phyloP scores from a whole-genome alignment of 2,888 invertebrate species.

The Gibbula magus region DNA sequence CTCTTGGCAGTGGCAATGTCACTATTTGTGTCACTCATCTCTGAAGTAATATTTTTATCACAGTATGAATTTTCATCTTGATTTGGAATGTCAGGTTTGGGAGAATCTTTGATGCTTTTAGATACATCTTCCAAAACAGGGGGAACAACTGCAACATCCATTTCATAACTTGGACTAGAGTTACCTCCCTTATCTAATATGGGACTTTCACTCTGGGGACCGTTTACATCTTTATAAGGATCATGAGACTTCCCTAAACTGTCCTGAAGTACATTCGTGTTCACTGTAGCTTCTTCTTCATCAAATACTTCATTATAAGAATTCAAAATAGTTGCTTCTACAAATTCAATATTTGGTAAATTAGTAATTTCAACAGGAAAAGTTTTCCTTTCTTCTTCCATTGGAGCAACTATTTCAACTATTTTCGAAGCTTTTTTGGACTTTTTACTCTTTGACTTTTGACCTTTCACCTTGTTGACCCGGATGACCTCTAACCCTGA shows the following conservation, averaged over 20 bases:
- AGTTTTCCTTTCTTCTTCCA: background rate
- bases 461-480: constrained; percentile 42
- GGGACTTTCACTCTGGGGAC: background rate
- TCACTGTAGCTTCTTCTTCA: background rate
- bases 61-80: no score
- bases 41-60: no score
- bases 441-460: constrained; percentile 39
- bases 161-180: background rate
- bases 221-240: background rate
- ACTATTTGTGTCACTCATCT: background rate
- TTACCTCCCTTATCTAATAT: background rate
- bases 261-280: background rate
- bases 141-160: background rate
- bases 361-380: background rate
- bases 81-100: no score
- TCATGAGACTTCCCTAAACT: no score
- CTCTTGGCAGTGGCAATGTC: background rate
- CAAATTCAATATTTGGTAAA: constrained; percentile 17
- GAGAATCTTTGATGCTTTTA: no score
- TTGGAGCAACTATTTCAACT: background rate
- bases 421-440: constrained; percentile 26
- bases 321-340: background rate
- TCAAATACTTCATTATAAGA: constrained; percentile 7
- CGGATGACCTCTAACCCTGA: constrained; percentile 54
- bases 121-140: background rate